Evolutionary conservation across 2,113 vertebrate genomes (phyloP).

Genomic region (Noturus placidus): DNA sequence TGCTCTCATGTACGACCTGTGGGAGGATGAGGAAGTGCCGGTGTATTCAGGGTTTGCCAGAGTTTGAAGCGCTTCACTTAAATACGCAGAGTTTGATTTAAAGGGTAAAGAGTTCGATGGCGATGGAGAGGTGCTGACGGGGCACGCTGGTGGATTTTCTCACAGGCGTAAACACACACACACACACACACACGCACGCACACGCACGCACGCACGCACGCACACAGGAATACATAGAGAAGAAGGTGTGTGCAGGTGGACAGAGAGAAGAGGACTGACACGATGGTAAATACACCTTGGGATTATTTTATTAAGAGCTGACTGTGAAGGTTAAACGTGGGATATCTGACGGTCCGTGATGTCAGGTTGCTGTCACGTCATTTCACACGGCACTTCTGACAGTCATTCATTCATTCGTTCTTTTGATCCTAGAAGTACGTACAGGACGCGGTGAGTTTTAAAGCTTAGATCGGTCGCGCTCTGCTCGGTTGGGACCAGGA

Average conservation of each 20-base stretch:
- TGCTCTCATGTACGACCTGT: slow-evolving; percentile 62
- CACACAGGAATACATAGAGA: not conserved
- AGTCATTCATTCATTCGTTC: not conserved
- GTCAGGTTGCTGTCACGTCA: not conserved
- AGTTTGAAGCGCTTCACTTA: slow-evolving; percentile 43
- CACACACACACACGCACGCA: not conserved
- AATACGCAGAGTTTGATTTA: slow-evolving; percentile 35
- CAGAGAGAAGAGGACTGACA: not conserved
- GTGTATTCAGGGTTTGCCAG: slow-evolving; percentile 51
- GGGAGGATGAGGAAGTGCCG: slow-evolving; percentile 69
- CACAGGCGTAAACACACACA: not conserved
- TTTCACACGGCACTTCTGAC: not conserved
- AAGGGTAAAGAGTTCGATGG: slow-evolving; percentile 1
- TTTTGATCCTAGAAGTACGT: not conserved
- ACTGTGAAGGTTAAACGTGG: not conserved
- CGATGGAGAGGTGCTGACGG: slow-evolving; percentile 19
- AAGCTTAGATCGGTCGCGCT: not conserved
- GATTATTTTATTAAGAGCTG: not conserved
- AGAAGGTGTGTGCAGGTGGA: slow-evolving; percentile 10
- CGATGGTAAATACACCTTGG: slow-evolving; percentile 36
- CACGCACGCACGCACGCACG: not conserved
- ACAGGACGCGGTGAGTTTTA: not conserved
- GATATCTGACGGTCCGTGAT: not conserved
- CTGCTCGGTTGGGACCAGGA: not conserved
- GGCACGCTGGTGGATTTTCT: slow-evolving; percentile 11